phyloP scores from a whole-genome alignment of 2,113 vertebrate species.

The Leiothrix lutea region DNA sequence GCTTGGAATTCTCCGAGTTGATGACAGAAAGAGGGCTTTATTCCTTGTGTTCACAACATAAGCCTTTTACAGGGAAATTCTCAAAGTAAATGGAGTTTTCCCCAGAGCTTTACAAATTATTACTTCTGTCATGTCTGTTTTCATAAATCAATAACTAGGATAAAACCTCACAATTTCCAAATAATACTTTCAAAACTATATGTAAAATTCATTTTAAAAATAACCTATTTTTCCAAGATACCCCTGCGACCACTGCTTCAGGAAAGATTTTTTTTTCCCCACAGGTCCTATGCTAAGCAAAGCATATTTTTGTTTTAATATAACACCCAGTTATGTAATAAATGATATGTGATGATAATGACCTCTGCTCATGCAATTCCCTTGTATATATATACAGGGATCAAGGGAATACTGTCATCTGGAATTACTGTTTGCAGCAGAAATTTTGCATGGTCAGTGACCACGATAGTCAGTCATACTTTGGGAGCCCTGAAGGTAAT shows the following conservation, averaged over 20 bases:
- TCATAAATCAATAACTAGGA: neutral
- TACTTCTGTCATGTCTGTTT: neutral
- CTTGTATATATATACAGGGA: conserved; percentile 47
- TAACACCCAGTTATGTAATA: conserved; percentile 60
- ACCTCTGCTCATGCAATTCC: conserved; percentile 64
- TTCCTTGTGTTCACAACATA: neutral
- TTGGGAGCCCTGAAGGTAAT: conserved; percentile 63
- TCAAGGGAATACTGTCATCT: conserved; percentile 72
- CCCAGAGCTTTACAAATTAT: neutral
- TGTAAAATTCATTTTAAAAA: neutral
- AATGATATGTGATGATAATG: conserved; percentile 44
- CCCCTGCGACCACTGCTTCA: neutral
- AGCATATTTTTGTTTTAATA: conserved; percentile 20
- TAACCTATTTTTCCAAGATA: neutral
- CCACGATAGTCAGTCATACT: conserved; percentile 46
- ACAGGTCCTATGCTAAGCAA: neutral
- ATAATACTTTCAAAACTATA: neutral
- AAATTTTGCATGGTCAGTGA: conserved; percentile 57
- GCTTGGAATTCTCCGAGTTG: neutral
- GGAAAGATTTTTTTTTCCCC: neutral
- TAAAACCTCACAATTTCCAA: neutral
- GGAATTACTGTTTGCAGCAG: conserved; percentile 70
- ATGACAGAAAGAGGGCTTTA: neutral
- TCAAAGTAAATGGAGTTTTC: neutral
- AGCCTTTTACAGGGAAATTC: neutral